These are phyloP conservation scores for Lamprotornis superbus DNA, from an alignment of 2,113 vertebrate genomes.

Conservation along the genomic window DNA sequence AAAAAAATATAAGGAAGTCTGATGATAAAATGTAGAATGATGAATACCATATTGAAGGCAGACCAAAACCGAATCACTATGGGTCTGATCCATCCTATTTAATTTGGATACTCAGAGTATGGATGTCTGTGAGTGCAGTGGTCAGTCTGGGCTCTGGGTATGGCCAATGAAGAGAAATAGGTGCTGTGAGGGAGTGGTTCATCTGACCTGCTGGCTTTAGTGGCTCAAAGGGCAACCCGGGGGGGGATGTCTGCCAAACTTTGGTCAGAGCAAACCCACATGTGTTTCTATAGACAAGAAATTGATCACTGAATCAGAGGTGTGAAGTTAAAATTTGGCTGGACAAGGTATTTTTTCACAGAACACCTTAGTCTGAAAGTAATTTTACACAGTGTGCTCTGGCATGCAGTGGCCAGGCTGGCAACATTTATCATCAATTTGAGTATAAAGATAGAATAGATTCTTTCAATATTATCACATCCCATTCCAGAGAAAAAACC, in stretches of 20 bases:
- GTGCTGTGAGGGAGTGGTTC: neutral
- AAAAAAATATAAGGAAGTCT: neutral
- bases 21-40: neutral
- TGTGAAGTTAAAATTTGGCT: neutral
- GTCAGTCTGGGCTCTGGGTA: neutral
- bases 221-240: neutral
- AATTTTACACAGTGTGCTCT: neutral
- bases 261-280: neutral
- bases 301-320: neutral
- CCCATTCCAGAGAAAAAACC: neutral
- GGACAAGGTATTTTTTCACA: neutral
- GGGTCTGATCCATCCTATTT: neutral
- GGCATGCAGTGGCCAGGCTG: neutral
- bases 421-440: neutral
- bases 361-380: neutral
- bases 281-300: neutral
- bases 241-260: neutral
- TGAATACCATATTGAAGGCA: neutral
- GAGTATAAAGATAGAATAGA: neutral
- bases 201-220: neutral
- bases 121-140: neutral
- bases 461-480: neutral
- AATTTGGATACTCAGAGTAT: neutral
- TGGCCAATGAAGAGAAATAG: neutral
- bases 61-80: neutral